phyloP scores from a whole-genome alignment of 2,797 vertebrate species.

The Phaenicophaeus curvirostris region DNA sequence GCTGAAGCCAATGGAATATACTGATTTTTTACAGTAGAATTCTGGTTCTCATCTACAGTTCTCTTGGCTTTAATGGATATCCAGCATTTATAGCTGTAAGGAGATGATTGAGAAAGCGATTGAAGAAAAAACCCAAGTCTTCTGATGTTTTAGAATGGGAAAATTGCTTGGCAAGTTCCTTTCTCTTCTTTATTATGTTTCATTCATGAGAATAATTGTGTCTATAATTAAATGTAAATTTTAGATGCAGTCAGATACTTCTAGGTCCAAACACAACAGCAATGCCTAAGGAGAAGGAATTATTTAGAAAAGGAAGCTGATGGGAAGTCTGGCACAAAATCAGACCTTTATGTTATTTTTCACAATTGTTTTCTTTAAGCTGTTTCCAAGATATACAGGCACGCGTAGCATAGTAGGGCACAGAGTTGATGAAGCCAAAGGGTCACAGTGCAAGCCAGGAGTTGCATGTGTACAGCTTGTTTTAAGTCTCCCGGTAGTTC shows the following conservation, averaged over 20 bases:
- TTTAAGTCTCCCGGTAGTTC: neutral
- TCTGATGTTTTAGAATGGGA: neutral
- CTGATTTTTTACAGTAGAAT: neutral
- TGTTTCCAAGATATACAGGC: neutral
- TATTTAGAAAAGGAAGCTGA: constrained; percentile 27
- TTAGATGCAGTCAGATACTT: constrained; percentile 5
- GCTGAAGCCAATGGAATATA: neutral
- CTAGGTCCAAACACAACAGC: constrained; percentile 1
- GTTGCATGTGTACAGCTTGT: neutral
- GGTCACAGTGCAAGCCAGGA: neutral
- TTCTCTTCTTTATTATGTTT: neutral
- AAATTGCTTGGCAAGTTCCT: neutral
- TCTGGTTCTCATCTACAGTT: neutral
- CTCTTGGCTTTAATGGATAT: neutral
- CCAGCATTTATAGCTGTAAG: neutral
- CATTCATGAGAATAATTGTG: constrained; percentile 30
- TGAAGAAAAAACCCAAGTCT: neutral
- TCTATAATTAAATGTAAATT: constrained; percentile 49
- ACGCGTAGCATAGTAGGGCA: neutral
- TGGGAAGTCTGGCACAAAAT: neutral
- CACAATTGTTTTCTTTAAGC: neutral
- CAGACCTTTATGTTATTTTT: neutral
- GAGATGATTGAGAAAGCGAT: neutral
- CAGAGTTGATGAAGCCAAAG: neutral
- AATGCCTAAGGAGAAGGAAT: constrained; percentile 21